Base-by-base conservation (phyloP, 2,113 vertebrate species). In the Plotosus lineatus region DNA sequence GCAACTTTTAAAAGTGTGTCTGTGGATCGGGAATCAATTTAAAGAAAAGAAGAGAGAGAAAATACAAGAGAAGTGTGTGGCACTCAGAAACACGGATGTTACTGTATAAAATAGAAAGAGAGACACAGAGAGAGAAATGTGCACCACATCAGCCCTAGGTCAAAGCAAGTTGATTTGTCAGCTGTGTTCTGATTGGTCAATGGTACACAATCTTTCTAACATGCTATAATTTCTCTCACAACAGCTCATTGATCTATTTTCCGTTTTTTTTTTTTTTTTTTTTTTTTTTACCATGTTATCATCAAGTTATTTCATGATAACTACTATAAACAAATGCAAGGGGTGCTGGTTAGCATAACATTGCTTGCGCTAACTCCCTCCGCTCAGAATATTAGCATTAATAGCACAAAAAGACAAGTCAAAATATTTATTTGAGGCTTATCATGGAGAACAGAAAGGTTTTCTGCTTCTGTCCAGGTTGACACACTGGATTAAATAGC, bases 1-100 rank as follows among this genome's bases (percentile, higher is more conserved):
- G 63, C 51, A 55, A 61, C 75, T 66, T 82, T 80, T 85, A 79
- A 81, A 82, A 81, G 50, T 63, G 63, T n/a, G 51, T 33, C 31
- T 38, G 23, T 42, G 40, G 2, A 38, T 38, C n/a, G 14, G 48
- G 33, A 21, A 50, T 51, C 74, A 69, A 21, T 46, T n/a, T 53
- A 38, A 74, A 63, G 14, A 42, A 46, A 36, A 33, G 48, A 23
- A 63, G 10, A 28, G 3, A 0, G 1, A 26, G 38, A 58, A 58
- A 75, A 80, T n/a, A n/a, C n/a, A n/a, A n/a, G n/a, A n/a, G n/a
- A n/a, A n/a, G n/a, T n/a, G 73, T 78, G 72, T 78, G 0, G 53
- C 33, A 48, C 42, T 63, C 21, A 55, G 31, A 61, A 17, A 75
- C 58, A 61, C 2, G 51, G 36, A 46, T 53, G 46, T 53, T 44